Evolutionary conservation across 2,113 vertebrate genomes (phyloP).

Genomic region (Brachyistius frenatus): DNA sequence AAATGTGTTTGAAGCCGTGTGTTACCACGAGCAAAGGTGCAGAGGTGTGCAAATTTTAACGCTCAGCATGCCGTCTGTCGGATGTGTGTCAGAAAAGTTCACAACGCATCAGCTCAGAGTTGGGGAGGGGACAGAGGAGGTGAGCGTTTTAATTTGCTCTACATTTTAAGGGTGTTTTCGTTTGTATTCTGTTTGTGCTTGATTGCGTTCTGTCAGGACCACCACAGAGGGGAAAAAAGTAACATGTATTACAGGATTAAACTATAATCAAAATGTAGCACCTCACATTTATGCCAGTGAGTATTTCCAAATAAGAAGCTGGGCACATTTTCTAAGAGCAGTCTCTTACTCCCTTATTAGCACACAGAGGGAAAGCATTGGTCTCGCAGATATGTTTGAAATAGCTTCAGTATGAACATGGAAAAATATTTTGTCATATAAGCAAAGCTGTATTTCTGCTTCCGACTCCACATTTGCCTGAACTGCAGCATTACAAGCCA

Average conservation of each 20-base stretch:
- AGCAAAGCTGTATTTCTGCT: neutral
- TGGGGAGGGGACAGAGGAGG: neutral
- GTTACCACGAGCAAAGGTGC: slow-evolving; percentile 52
- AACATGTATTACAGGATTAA: slow-evolving; percentile 69
- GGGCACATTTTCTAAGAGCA: slow-evolving; percentile 34
- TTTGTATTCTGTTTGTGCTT: slow-evolving; percentile 44
- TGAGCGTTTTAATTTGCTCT: slow-evolving; percentile 35
- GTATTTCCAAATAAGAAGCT: slow-evolving; percentile 45
- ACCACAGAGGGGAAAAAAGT: slow-evolving; percentile 42
- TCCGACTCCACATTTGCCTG: neutral
- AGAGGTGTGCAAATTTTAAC: slow-evolving; percentile 51
- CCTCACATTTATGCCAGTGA: slow-evolving; percentile 46
- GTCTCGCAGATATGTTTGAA: neutral
- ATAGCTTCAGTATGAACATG: neutral
- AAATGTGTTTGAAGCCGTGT: slow-evolving; percentile 48
- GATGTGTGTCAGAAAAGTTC: slow-evolving; percentile 53
- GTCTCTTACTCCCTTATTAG: slow-evolving; percentile 26
- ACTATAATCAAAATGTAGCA: slow-evolving; percentile 60
- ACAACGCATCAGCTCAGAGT: slow-evolving; percentile 13
- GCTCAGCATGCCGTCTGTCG: slow-evolving; percentile 17
- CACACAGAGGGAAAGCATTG: neutral
- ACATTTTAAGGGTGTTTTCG: slow-evolving; percentile 43
- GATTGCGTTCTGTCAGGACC: slow-evolving; percentile 55
- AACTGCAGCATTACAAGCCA: neutral
- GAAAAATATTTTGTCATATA: neutral